Conservation (phyloP, 2,113 vertebrate genomes). For the Haplotaxodon microlepis region DNA sequence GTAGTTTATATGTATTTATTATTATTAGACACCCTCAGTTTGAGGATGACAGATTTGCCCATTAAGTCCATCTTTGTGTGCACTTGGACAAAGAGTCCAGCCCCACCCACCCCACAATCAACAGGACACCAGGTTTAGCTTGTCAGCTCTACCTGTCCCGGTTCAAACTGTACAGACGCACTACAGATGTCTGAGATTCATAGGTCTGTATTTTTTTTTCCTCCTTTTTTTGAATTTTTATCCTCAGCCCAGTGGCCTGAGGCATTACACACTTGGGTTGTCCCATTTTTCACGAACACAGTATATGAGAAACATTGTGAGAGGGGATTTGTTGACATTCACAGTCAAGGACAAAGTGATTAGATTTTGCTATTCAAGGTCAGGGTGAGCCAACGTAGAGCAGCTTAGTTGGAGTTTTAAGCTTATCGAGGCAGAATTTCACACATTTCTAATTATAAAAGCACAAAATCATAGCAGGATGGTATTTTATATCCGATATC, state of each 20-base stretch:
- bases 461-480: background rate
- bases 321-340: background rate
- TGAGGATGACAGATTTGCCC: background rate
- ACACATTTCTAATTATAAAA: background rate
- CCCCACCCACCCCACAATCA: background rate
- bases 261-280: background rate
- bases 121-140: background rate
- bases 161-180: background rate
- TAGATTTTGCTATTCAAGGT: background rate
- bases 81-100: background rate
- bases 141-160: background rate
- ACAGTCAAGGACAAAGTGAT: background rate
- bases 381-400: background rate
- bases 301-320: background rate
- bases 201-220: background rate
- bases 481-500: background rate
- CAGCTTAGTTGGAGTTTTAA: background rate
- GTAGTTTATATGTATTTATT: background rate
- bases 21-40: background rate
- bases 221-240: background rate
- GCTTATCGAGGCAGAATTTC: rapidly evolving
- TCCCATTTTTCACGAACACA: background rate
- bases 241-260: rapidly evolving
- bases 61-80: background rate
- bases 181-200: rapidly evolving